Evolutionary conservation across 2,888 invertebrate genomes (phyloP).

Genomic region (Proisotoma minuta): DNA sequence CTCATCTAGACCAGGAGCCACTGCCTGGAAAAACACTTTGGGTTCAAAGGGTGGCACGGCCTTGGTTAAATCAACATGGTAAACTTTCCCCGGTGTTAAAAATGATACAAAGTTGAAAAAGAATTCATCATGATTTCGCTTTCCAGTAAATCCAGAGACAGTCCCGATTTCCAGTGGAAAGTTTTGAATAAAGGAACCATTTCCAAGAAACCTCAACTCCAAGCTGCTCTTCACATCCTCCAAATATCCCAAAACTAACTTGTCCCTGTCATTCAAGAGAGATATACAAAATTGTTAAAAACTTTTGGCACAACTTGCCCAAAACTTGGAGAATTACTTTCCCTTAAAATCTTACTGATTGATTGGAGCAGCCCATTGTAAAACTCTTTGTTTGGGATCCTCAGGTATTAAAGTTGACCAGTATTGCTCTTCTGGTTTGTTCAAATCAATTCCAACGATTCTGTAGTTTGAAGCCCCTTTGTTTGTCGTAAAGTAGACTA

Average conservation of each 20-base stretch:
- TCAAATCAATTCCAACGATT: conserved; percentile 75
- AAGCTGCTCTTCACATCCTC: conserved; percentile 91
- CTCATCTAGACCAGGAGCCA: conserved; percentile 59
- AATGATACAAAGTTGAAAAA: conserved; percentile 93
- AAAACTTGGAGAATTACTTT: not conserved
- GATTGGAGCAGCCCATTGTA: conserved; percentile 82
- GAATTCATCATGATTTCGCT: conserved; percentile 76
- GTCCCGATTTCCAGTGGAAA: conserved; percentile 83
- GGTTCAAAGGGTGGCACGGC: conserved; percentile 47
- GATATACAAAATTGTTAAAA: not conserved
- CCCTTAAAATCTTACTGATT: conserved; percentile 53
- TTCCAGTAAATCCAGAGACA: conserved; percentile 74
- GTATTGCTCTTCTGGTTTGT: conserved; percentile 65
- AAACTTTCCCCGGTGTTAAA: conserved; percentile 80
- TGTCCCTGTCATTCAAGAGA: conserved; percentile 57
- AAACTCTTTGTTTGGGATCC: conserved; percentile 74
- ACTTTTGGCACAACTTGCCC: not conserved
- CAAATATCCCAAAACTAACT: conserved; percentile 81
- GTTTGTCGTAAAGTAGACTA: conserved; percentile 74
- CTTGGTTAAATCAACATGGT: conserved; percentile 69
- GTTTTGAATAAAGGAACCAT: conserved; percentile 65
- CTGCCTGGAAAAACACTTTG: conserved; percentile 60
- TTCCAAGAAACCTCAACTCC: conserved; percentile 68
- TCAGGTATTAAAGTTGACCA: conserved; percentile 81
- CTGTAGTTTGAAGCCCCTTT: conserved; percentile 87